phyloP scores from a whole-genome alignment of 2,797 vertebrate genomes.

The Menidia menidia region DNA sequence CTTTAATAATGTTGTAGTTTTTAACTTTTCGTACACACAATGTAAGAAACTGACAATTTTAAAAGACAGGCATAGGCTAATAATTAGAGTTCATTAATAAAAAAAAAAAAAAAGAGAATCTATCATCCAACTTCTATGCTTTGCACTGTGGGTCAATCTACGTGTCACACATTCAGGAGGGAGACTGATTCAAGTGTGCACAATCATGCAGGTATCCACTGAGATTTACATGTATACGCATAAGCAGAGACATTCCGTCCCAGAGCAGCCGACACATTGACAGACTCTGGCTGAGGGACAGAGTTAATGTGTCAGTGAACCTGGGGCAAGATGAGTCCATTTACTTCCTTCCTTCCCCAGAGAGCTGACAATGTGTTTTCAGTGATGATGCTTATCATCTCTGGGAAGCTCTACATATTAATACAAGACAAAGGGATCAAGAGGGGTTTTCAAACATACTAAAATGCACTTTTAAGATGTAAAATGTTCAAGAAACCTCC shows the following conservation, averaged over 20 bases:
- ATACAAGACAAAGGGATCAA: slow-evolving; percentile 6
- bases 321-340: slow-evolving; percentile 35
- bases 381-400: slow-evolving; percentile 13
- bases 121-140: neutral
- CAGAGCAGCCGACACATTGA: slow-evolving; percentile 5
- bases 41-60: no score
- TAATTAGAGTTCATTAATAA: no score
- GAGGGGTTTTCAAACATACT: no score
- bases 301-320: slow-evolving; percentile 42
- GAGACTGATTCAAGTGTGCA: neutral
- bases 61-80: no score
- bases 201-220: neutral
- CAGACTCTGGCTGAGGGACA: slow-evolving; percentile 22
- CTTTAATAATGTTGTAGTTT: no score
- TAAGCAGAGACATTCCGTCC: slow-evolving; percentile 11
- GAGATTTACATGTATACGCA: neutral
- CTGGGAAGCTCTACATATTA: neutral
- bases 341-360: slow-evolving; percentile 44
- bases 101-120: no score
- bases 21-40: no score
- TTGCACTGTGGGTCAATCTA: neutral
- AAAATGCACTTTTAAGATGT: no score
- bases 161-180: neutral
- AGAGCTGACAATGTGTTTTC: slow-evolving; percentile 27
- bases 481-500: no score